Evolutionary conservation across 2,888 invertebrate species (phyloP).

Genomic region (Bunonema sp.): DNA sequence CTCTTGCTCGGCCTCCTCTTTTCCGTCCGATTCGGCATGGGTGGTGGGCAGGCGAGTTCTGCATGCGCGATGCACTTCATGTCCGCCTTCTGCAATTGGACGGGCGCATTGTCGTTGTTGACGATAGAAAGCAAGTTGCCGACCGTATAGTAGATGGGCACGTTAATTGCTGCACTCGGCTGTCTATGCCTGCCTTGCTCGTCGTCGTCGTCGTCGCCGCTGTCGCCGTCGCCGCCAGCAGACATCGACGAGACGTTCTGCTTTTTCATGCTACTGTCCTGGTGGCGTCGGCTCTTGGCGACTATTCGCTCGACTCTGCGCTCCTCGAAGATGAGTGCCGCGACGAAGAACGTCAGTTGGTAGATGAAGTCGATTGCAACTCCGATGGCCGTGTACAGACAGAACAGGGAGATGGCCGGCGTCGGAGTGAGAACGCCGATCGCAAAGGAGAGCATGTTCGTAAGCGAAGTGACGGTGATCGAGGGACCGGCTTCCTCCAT

Average conservation of each 20-base stretch:
- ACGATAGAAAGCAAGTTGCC: neutral
- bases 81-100: no score
- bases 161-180: neutral
- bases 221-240: neutral
- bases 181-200: neutral
- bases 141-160: neutral
- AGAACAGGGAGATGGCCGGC: conserved; percentile 26
- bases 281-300: conserved; percentile 5
- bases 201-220: conserved; percentile 1
- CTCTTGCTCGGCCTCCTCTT: no score
- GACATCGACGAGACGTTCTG: conserved; percentile 3
- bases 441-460: conserved; percentile 25
- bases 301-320: neutral
- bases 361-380: conserved; percentile 24
- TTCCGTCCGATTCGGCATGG: no score
- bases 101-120: neutral
- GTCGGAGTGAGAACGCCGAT: conserved; percentile 22
- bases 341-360: conserved; percentile 27
- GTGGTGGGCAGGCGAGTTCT: no score
- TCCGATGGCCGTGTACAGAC: conserved; percentile 23
- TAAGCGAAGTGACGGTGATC: conserved; percentile 27
- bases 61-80: no score
- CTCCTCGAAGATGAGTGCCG: conserved; percentile 21
- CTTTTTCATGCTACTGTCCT: conserved; percentile 3
- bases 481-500: conserved; percentile 25